phyloP scores from a whole-genome alignment of 92 coral and sea anemone species.

The Anthopleura xanthogrammica region DNA sequence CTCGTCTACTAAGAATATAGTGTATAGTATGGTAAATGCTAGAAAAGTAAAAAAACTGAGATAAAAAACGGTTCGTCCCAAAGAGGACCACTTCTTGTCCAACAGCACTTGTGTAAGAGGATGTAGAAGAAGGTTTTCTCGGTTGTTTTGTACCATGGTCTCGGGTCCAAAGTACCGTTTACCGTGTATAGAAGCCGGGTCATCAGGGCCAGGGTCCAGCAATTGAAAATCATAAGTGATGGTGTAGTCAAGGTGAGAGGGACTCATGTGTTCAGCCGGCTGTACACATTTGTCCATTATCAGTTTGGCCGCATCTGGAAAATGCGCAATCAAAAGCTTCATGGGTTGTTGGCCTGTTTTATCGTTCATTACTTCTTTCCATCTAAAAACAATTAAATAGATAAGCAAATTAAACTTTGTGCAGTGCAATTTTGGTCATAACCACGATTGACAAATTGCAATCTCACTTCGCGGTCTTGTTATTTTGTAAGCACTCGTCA shows the following conservation, averaged over 20 bases:
- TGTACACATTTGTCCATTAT: constrained; percentile 71
- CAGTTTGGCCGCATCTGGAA: constrained; percentile 73
- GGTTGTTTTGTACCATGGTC: constrained; percentile 60
- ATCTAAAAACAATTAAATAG: constrained; percentile 32
- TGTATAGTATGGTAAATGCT: constrained; percentile 38
- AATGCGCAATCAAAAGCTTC: constrained; percentile 54
- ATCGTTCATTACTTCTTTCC: constrained; percentile 50
- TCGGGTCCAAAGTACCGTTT: constrained; percentile 53
- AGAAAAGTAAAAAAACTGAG: constrained; percentile 49
- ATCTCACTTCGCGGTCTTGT: too few relatives aligned
- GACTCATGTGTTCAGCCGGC: constrained; percentile 38
- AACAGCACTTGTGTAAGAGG: constrained; percentile 67
- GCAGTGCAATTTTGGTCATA: too few relatives aligned
- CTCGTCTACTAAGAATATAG: constrained; percentile 47
- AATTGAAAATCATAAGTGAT: constrained; percentile 65
- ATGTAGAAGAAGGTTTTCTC: constrained; percentile 62
- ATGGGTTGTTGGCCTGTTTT: constrained; percentile 44
- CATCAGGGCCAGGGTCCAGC: constrained; percentile 84
- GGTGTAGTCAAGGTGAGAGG: constrained; percentile 59
- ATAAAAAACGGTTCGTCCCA: constrained; percentile 51
- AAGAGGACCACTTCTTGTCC: constrained; percentile 56
- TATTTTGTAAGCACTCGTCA: too few relatives aligned
- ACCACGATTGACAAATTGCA: too few relatives aligned
- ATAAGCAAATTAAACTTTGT: too few relatives aligned
- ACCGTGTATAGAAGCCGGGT: constrained; percentile 17